Base-by-base conservation (phyloP, 2,797 vertebrate species). In the Amblyraja radiata region DNA sequence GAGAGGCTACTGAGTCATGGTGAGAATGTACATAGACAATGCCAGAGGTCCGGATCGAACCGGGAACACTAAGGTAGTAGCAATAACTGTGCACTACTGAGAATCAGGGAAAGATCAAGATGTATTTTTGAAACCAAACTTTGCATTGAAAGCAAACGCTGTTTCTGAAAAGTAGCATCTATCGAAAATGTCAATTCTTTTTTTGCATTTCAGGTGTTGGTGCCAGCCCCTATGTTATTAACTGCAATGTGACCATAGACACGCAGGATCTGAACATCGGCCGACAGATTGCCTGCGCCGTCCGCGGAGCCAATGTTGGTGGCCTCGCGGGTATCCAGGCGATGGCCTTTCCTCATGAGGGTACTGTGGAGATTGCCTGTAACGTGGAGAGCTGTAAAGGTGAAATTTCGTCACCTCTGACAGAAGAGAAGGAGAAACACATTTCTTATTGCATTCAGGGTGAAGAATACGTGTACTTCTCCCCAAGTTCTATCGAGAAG, bases 211-310 rank as follows among this genome's bases (percentile, higher is more conserved):
- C 93, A 98, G 96, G 96, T 80, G 94, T 97, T 0, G 96, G 97
- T 3, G 95, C 96, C 77, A 95, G 96, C 93, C 96, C 95, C 0
- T 97, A 96, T 9, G 96, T 97, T 93, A 97, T 96, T 96, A 98
- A 97, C 95, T 98, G 97, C 94, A 97, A 95, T 0, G 95, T 97
- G 93, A 97, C 97, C 0, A 95, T 97, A 88, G 95, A 96, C 94
- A 96, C 96, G 28, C 95, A 95, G 94, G 97, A 97, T 93, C 0
- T 97, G 76, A 16, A 93, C 46, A 1, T 95, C 7, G 97, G 96
- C 77, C 96, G 94, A 93, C 93, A 94, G 90, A 95, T 97, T 0
- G 95, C 97, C 73, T 11, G 93, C 16, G 95, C 95, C 74, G 94
- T 97, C 93, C 94, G 96, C 63, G 96, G 96, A 93, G 97, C 95